phyloP scores from a whole-genome alignment of 2,888 invertebrate genomes.

The Drosophila suboccidentalis region DNA sequence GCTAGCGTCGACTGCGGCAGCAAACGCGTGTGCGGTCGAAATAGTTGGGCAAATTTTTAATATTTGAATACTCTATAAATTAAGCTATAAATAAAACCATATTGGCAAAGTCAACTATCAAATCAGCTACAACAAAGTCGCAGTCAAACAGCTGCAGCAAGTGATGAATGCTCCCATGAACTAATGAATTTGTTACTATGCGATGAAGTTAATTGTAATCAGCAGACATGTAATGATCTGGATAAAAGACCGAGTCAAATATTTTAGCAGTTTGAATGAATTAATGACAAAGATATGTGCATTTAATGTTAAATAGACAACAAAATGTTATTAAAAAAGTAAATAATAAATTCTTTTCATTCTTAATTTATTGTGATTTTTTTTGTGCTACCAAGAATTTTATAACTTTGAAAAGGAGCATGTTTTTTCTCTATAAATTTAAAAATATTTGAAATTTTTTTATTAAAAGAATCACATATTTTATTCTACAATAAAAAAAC shows the following conservation, averaged over 20 bases:
- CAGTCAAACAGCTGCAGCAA: neutral
- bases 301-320: too few species aligned
- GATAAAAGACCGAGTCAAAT: neutral
- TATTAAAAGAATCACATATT: too few species aligned
- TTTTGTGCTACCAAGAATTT: too few species aligned
- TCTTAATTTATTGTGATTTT: too few species aligned
- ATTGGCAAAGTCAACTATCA: neutral
- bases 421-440: too few species aligned
- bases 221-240: neutral
- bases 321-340: too few species aligned
- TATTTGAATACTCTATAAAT: conserved; percentile 17
- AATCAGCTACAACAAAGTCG: neutral
- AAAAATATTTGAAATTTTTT: too few species aligned
- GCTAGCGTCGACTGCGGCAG: neutral
- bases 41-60: conserved; percentile 3
- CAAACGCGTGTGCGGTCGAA: neutral
- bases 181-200: neutral
- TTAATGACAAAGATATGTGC: too few species aligned
- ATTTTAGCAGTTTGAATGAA: too few species aligned
- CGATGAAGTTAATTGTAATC: neutral
- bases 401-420: too few species aligned
- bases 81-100: neutral
- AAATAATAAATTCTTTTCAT: too few species aligned
- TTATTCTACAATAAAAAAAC: too few species aligned
- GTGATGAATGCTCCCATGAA: neutral